Evolutionary conservation across 2,113 vertebrate genomes (phyloP).

Genomic region (Pseudorectes ferrugineus): DNA sequence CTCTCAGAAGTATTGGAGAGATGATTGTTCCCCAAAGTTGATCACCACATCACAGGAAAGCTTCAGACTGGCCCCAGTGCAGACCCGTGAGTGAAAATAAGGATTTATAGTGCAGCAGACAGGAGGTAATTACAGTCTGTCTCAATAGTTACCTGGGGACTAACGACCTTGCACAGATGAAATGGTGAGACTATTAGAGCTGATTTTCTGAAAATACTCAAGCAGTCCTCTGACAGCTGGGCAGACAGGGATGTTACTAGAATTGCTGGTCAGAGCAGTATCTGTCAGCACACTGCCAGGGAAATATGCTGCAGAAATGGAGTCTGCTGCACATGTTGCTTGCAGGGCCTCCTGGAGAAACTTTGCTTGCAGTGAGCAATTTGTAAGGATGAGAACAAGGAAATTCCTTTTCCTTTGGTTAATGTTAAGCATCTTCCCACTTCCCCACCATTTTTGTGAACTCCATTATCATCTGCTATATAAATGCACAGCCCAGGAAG

Average conservation of each 20-base stretch:
- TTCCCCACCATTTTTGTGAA: background rate
- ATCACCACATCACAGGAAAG: background rate
- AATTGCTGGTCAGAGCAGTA: background rate
- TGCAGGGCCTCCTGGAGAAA: background rate
- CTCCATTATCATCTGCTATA: background rate
- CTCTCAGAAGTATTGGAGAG: background rate
- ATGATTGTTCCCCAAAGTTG: background rate
- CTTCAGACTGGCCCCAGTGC: background rate
- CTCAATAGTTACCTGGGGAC: conserved; percentile 22
- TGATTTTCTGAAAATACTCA: conserved; percentile 10
- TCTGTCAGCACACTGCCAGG: background rate
- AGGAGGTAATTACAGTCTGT: background rate
- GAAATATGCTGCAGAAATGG: background rate
- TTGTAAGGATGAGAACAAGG: background rate
- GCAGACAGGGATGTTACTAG: background rate
- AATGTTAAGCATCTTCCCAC: background rate
- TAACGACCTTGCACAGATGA: background rate
- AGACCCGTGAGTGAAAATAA: background rate
- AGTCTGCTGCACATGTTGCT: background rate
- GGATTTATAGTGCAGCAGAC: conserved; percentile 8
- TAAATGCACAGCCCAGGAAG: background rate
- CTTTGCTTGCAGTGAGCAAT: background rate
- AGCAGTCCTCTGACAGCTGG: background rate
- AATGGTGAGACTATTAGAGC: background rate
- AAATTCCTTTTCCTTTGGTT: background rate